A percentile compares a stretch with the other conserved stretches of the same genome.
Evolutionary conservation across 2,113 vertebrate genomes (phyloP).

Genomic region (Mus musculus): GRCm39 chr5:76111501-76112000

Average conservation of each 20-base stretch:
- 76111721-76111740: neutral
- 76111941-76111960: neutral
- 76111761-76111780: neutral
- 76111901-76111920: neutral
- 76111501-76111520: neutral
- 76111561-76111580: neutral
- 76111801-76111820: too few species aligned
- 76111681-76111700: neutral
- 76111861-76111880: neutral
- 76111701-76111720: neutral
- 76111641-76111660: slow-evolving; percentile 28
- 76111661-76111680: slow-evolving; percentile 14
- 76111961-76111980: neutral
- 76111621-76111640: neutral
- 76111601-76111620: neutral
- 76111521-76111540: neutral
- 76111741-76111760: neutral
- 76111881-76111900: neutral
- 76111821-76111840: neutral
- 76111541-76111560: neutral
- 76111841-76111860: neutral
- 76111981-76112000: neutral
- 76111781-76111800: too few species aligned
- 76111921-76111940: neutral
- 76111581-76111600: slow-evolving; percentile 33